These are phyloP conservation scores for Oryzias javanicus DNA, from an alignment of 2,113 vertebrate genomes.

Conservation along the genomic window DNA sequence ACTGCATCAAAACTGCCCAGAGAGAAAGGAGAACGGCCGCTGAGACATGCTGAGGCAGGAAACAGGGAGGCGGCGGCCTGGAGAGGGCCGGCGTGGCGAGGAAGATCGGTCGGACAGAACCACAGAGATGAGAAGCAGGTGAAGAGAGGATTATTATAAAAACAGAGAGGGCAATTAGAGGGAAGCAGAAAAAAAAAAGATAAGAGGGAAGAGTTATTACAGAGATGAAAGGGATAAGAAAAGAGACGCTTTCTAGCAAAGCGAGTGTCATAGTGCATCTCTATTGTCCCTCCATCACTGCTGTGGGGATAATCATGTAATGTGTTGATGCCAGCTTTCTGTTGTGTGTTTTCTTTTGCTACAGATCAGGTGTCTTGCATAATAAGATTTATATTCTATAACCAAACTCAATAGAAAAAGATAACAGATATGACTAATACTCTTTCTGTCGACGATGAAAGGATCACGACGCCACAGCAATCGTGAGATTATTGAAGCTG, in stretches of 20 bases:
- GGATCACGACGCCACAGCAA: background rate
- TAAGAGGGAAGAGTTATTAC: conserved; percentile 22
- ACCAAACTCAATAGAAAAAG: background rate
- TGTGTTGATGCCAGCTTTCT: conserved; percentile 10
- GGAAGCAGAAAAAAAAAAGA: conserved; percentile 10
- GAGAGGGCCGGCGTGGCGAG: too few relatives aligned
- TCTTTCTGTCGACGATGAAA: conserved; percentile 4
- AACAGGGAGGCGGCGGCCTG: too few relatives aligned
- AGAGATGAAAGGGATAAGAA: conserved; percentile 15
- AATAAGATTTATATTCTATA: conserved; percentile 16
- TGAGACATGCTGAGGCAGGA: background rate
- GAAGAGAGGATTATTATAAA: conserved; percentile 33
- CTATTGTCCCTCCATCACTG: conserved; percentile 1
- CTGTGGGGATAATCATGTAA: conserved; percentile 20
- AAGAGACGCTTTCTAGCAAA: conserved; percentile 22
- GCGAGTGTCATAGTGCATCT: background rate
- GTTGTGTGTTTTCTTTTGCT: conserved; percentile 16
- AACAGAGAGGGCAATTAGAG: conserved; percentile 28
- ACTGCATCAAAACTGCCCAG: conserved; percentile 70
- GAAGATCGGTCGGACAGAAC: conserved; percentile 3
- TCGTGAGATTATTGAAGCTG: background rate
- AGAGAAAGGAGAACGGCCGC: conserved; percentile 19
- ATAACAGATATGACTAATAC: conserved; percentile 17
- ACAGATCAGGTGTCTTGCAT: conserved; percentile 27
- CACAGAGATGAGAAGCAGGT: conserved; percentile 21